These are phyloP conservation scores for Ips typographus DNA, from an alignment of 1,140 invertebrate genomes.

Conservation along the genomic window DNA sequence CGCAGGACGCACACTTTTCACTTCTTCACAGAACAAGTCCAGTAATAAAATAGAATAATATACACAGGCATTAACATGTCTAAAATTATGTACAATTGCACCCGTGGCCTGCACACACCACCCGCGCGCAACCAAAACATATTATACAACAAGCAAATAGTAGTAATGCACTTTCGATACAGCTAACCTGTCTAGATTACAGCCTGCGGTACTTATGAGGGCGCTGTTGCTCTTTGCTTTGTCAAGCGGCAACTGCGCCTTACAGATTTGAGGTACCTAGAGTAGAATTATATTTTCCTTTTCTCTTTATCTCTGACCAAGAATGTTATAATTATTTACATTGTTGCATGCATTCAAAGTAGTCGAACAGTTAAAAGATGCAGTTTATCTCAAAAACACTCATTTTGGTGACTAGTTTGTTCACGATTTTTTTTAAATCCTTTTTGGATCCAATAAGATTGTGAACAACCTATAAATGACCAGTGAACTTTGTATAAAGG, in stretches of 20 bases:
- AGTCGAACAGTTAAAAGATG: too few relatives aligned
- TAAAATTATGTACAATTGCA: conserved; percentile 53
- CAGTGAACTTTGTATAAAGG: too few relatives aligned
- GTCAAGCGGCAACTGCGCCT: conserved; percentile 7
- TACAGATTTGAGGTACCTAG: conserved; percentile 53
- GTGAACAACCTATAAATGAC: too few relatives aligned
- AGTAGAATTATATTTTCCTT: conserved; percentile 50
- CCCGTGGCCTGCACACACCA: conserved; percentile 42
- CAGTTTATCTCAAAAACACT: too few relatives aligned
- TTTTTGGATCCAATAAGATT: too few relatives aligned
- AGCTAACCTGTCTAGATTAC: conserved; percentile 55
- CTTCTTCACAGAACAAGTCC: conserved; percentile 43
- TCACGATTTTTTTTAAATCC: too few relatives aligned
- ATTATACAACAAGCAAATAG: conserved; percentile 50
- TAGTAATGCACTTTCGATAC: conserved; percentile 54
- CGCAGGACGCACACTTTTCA: conserved; percentile 2
- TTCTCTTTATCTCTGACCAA: conserved; percentile 11
- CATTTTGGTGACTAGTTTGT: too few relatives aligned
- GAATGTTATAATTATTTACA: not conserved
- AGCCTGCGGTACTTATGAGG: conserved; percentile 50
- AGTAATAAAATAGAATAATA: conserved; percentile 51
- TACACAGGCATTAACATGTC: conserved; percentile 51
- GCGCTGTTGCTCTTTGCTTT: conserved; percentile 7
- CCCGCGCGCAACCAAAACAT: conserved; percentile 45
- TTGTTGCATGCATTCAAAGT: too few relatives aligned